Percentiles rank a stretch among this genome's conserved stretches.
phyloP scores from a whole-genome alignment of 35 echinoderm and acorn worm species.

The Heliocidaris tuberculata region DNA sequence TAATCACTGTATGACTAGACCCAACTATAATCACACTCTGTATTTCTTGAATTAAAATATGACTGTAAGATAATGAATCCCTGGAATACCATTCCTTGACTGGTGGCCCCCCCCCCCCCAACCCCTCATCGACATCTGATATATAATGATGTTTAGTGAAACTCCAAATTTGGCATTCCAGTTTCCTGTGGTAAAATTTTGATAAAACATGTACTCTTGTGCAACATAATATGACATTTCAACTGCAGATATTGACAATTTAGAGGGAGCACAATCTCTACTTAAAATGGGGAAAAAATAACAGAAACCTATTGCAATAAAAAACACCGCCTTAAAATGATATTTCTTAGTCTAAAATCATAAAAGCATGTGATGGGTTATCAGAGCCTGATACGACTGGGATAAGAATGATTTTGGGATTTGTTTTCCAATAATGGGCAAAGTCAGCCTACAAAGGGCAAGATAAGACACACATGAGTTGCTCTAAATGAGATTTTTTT shows the following conservation, averaged over 20 bases:
- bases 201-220: no score
- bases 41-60: no score
- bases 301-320: background rate
- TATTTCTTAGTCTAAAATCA: background rate
- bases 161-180: no score
- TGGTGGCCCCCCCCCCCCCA: no score
- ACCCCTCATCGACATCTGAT: no score
- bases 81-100: no score
- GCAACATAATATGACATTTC: no score
- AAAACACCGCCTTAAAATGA: background rate
- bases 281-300: background rate
- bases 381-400: background rate
- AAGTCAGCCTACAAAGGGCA: constrained; percentile 26
- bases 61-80: no score
- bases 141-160: no score
- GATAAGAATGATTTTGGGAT: background rate
- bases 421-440: background rate
- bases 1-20: background rate
- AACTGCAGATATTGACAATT: no score
- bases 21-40: background rate
- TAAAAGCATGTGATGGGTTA: background rate
- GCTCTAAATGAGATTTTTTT: background rate
- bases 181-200: no score
- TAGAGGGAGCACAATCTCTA: no score
- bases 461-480: constrained; percentile 42